Base-by-base conservation (phyloP, 2,888 invertebrate genomes). In the Malthinus flaveolus region DNA sequence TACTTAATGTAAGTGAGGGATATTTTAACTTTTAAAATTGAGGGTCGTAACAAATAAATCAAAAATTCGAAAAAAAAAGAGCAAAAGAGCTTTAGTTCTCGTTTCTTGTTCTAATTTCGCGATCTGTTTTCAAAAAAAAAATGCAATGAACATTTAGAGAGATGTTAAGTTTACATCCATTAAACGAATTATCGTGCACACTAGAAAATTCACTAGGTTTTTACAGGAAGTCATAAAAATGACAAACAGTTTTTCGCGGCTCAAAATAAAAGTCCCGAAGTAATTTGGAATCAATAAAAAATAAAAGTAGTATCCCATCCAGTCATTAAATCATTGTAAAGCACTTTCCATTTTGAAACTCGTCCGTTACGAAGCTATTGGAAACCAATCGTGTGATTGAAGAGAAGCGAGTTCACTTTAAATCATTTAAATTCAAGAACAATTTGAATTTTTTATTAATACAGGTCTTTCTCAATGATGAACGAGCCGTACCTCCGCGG, bases 281-380 rank as follows among this genome's bases (percentile, higher is more conserved):
- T 56, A 59, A 59, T 59, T 59, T 49, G 42, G 51, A 59, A 59
- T 59, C 66, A 59, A 67, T 67, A 69, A 68, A 68, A 70, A 67
- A 68, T 67, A 68, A 66, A 66, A 69, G 59, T 56, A 65, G 67
- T 63, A 65, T 66, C 65, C 68, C 63, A 70, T 68, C 69, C 67
- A 69, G 66, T 71, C 70, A 68, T 70, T 71, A 72, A 72, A 72
- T 70, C 69, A 71, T 70, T 67, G 69, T 66, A 64, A 66, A 69
- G 68, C 68, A 68, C 68, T 71, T 68, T 69, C 66, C 67, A 67
- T 70, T 70, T 69, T 55, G 59, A 59, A 64, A 61, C 56, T 65
- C 68, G 66, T 64, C 68, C 66, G 62, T 68, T 67, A 59, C 50
- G 61, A 56, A 62, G 65, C 68, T 61, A 66, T 70, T 69, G 68